Conservation (phyloP, 2,797 vertebrate species). For the Enteromius paludinosus region DNA sequence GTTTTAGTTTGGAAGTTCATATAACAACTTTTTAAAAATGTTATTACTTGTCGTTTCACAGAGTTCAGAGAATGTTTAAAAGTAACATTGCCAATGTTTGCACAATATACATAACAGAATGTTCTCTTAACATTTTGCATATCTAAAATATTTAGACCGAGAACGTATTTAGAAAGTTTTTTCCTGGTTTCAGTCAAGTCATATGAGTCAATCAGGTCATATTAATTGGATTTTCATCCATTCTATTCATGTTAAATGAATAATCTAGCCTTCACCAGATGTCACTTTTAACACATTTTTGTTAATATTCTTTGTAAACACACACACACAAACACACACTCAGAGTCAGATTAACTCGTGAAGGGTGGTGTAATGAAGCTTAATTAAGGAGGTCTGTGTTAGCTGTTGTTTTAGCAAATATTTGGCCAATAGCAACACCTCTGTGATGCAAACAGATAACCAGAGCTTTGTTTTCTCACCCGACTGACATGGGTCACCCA, state of each 20-base stretch:
- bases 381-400: slow-evolving; percentile 50
- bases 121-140: not conserved
- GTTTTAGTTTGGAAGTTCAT: too few relatives aligned
- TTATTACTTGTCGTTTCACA: too few relatives aligned
- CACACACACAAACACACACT: slow-evolving; percentile 1
- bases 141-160: too few relatives aligned
- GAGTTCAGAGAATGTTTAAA: not conserved
- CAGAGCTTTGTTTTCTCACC: slow-evolving; percentile 52
- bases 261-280: not conserved
- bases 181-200: not conserved
- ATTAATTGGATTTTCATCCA: not conserved
- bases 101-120: too few relatives aligned
- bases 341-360: slow-evolving; percentile 15
- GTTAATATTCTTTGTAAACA: not conserved
- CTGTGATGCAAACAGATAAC: slow-evolving; percentile 55
- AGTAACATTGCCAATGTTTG: not conserved
- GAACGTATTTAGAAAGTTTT: not conserved
- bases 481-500: slow-evolving; percentile 23
- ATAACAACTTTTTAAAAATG: too few relatives aligned
- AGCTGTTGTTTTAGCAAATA: slow-evolving; percentile 62
- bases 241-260: not conserved
- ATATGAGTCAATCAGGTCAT: not conserved
- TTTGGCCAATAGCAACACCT: slow-evolving; percentile 50
- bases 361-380: slow-evolving; percentile 34
- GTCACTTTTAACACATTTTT: not conserved